Evolutionary conservation across 2,888 invertebrate genomes (phyloP), one percentile per base, ranked within the genome.

Genomic region (Andricus curvator): DNA sequence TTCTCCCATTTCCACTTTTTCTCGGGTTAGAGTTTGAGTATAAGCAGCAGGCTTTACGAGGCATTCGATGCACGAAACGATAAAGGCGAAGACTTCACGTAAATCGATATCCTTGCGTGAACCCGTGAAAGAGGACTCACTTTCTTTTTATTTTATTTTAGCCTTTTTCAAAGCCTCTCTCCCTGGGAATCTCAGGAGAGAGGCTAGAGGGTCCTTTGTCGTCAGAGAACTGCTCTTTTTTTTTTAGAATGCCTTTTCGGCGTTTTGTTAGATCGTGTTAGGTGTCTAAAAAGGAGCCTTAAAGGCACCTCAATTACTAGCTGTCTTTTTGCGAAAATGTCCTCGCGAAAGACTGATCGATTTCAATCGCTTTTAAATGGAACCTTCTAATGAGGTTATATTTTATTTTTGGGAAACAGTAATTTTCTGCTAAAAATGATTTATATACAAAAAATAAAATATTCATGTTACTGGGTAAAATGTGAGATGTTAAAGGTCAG

Each of bases 51-150:
- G 78, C 84, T 84, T 83, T 83, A 77, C 78, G 60, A 78, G 78
- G 80, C 81, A 82, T 77, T 82, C 74, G 83, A 79, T 81, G 80
- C 70, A 76, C 62, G 83, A 80, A 80, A 80, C 86, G 88, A 88
- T 88, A 85, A 87, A 84, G 84, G 84, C 81, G 82, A 86, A 84
- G 83, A 83, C 84, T 82, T 85, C 83, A 83, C 65, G 86, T 85
- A 85, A 90, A 90, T 90, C 90, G 90, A 91, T 90, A 89, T 79
- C 86, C 88, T 86, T 87, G 85, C 80, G 84, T 64, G 22, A 51
- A 78, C 64, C 65, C 67, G 64, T 82, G 83, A 84, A 85, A 85
- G 70, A 77, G 79, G 84, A 68, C 82, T 78, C 77, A 74, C 79
- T 68, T 78, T 76, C 65, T 74, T 56, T 62, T 79, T 68, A 79